Evolutionary conservation across 1,140 invertebrate genomes (phyloP).

Genomic region (Formica exsecta): DNA sequence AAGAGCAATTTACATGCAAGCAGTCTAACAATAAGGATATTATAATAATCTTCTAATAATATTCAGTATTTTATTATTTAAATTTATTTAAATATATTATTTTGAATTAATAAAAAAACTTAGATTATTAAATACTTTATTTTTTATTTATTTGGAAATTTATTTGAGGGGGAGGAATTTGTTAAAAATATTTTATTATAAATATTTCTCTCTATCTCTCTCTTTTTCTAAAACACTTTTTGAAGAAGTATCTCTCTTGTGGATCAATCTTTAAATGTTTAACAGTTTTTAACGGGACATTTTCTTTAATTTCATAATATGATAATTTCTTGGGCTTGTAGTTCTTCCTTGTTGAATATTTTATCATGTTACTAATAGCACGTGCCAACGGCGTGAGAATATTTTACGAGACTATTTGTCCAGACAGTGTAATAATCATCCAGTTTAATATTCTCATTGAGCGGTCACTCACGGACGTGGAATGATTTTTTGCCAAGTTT

Average conservation of each 20-base stretch:
- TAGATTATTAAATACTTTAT: no score
- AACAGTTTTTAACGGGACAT: background rate
- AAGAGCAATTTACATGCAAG: background rate
- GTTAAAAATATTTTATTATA: no score
- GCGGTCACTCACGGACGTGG: slow-evolving; percentile 10
- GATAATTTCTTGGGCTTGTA: background rate
- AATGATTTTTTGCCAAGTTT: slow-evolving; percentile 53
- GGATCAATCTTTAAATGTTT: slow-evolving; percentile 8
- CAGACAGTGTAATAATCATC: slow-evolving; percentile 65
- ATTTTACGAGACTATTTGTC: slow-evolving; percentile 63
- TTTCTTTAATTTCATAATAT: background rate
- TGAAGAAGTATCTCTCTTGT: background rate
- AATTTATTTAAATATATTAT: no score
- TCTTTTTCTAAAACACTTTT: background rate
- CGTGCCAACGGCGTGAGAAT: slow-evolving; percentile 69
- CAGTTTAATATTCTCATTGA: slow-evolving; percentile 74
- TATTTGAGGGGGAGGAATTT: no score
- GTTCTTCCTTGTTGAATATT: slow-evolving; percentile 26
- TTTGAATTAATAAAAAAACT: no score
- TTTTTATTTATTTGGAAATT: no score
- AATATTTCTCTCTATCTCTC: no score
- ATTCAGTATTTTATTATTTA: no score
- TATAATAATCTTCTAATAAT: background rate
- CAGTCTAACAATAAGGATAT: background rate
- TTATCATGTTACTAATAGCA: slow-evolving; percentile 19